Conservation (phyloP, 2,888 invertebrate species). For the Drosophila multiciliata region DNA sequence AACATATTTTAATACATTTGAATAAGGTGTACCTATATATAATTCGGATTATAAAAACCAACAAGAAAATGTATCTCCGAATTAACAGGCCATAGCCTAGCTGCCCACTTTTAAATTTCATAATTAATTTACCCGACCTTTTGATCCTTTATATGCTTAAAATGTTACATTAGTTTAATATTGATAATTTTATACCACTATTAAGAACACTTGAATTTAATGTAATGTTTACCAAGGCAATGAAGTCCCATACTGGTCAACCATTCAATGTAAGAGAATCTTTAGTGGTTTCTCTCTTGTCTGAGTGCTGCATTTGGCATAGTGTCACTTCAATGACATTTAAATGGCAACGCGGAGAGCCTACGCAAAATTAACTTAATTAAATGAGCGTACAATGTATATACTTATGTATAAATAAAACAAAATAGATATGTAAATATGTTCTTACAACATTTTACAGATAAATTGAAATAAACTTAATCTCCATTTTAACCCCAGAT, state of each 20-base stretch:
- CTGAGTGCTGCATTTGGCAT: conserved; percentile 7
- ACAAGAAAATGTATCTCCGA: not conserved
- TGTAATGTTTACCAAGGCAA: conserved; percentile 13
- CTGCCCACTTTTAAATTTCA: not conserved
- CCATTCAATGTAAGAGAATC: conserved; percentile 3
- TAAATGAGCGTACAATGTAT: no score
- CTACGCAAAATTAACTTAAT: conserved; percentile 1
- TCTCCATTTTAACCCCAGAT: not conserved
- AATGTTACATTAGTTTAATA: not conserved
- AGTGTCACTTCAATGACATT: conserved; percentile 9
- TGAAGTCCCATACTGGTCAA: conserved; percentile 6
- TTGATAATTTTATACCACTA: not conserved
- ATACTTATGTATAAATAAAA: no score
- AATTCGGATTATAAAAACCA: not conserved
- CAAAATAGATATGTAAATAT: no score
- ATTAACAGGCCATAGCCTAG: not conserved
- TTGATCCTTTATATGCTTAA: not conserved
- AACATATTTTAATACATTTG: not conserved
- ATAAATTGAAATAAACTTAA: not conserved
- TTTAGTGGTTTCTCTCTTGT: conserved; percentile 18
- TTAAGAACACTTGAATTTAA: not conserved
- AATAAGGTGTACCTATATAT: not conserved
- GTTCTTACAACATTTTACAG: no score
- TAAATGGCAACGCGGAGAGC: conserved; percentile 6
- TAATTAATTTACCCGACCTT: not conserved